Base-by-base conservation (phyloP, 2,797 vertebrate species). In the Channa striata region DNA sequence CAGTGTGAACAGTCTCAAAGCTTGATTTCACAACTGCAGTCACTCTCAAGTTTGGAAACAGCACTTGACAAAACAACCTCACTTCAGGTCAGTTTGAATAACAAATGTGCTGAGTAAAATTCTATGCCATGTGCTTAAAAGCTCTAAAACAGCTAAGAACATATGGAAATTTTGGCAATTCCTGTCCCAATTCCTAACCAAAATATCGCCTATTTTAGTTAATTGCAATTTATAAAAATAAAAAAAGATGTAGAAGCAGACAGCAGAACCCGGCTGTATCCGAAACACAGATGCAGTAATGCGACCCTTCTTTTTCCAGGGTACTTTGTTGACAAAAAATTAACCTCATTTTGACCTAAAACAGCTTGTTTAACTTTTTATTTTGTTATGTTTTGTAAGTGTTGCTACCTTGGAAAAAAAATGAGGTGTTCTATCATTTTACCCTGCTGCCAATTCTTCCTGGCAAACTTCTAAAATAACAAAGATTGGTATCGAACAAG, bases 381-480 rank as follows among this genome's bases (percentile, higher is more conserved):
- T n/a, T n/a, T n/a, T n/a, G n/a, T n/a, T n/a, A n/a, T n/a, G n/a
- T 21, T 21, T 43, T 30, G 25, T 12, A 54, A 11, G 21, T 12
- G n/a, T 2, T 34, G 11, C 43, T 46, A 19, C 11, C 17, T 46
- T 19, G 21, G 40, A 8, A 51, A 68, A n/a, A 66, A 56, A 68
- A 61, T 7, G 2, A 37, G 40, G 16, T 6, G 11, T 43, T 79
- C 64, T 21, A 64, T 79, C 59, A 59, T 68, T 74, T 59, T 10
- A 48, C 17, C 19, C 17, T 2, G 47, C 63, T 52, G 64, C 60
- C 57, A 60, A 63, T 56, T 72, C 43, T 67, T 71, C n/a, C 40
- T 0, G 20, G 57, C 63, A 59, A 77, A 82, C 64, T 42, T 82
- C 19, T 39, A 17, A 64, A 68, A 66, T 47, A 50, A 72, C 30